Base-by-base conservation (phyloP, 2,113 vertebrate genomes). In the Gobius niger region DNA sequence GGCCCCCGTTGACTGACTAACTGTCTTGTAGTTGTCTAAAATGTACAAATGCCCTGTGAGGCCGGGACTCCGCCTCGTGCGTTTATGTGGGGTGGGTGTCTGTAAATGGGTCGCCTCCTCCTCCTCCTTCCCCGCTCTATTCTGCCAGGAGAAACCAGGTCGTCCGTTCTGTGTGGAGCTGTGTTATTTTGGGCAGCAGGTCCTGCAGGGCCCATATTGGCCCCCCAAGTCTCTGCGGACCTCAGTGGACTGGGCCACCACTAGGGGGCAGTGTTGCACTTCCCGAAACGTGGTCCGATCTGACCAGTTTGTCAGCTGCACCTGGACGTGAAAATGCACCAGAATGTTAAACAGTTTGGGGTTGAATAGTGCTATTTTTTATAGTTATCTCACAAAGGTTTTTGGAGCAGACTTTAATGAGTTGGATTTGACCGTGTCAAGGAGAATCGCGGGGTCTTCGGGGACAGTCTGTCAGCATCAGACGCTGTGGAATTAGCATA, bases 171-270 rank as follows among this genome's bases (percentile, higher is more conserved):
- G 69, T 62, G 70, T 89, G 89, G 89, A 91, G 89, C 81, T 87
- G 84, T 88, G 87, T 92, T 92, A 92, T 93, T 94, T 93, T 85
- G 79, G 89, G 89, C 81, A 76, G 75, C 84, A 75, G 87, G 87
- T 94, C 92, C 92, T 92, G 86, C 85, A 90, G 92, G 90, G 91
- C 90, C 89, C 77, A 68, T 82, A 88, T 88, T 89, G 84, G 88
- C 82, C 82, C 82, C 82, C 82, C 15, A 12, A 78, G 78, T 91
- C 90, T 88, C 89, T 67, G 82, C 67, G 81, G 89, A 87, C 77
- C 68, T 52, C 68, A 50, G 63, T 78, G 83, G 80, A 82, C 81
- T 78, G 82, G 83, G 86, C 89, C 82, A 84, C 83, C 88, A 83
- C 84, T 56, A 85, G 89, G 68, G 81, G 88, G 88, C 87, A 63